Evolutionary conservation across 1,140 invertebrate genomes (phyloP), one percentile per base, ranked within the genome.

Genomic region (Drosophila sp.): DNA sequence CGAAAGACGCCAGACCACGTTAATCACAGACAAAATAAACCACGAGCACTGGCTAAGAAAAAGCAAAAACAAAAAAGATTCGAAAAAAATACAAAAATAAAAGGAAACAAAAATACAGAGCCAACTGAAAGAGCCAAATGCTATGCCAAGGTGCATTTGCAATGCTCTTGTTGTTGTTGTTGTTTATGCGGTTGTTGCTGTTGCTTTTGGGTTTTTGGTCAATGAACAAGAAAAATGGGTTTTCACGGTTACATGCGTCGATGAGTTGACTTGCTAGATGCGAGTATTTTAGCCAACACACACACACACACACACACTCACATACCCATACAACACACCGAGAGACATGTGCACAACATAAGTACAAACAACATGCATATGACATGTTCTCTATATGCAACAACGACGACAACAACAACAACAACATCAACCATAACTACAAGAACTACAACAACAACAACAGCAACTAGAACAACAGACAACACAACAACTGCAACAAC

Each of bases 191-290:
- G 25, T 18, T 62, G 21, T 27, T 51, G 38, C 32, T 67, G 62
- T 53, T 72, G 57, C 40, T 76, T 50, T 64, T 50, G 66, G 46
- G 54, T 69, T 67, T 78, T 84, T 86, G 83, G 82, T 87, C 82
- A 87, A 89, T 87, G 82, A 87, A 87, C 82, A 87, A 87, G 82
- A 87, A 87, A 87, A 87, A 87, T 87, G 72, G 83, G 72, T 79
- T 87, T 87, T 87, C 82, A 87, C 82, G 82, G 82, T 87, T 87
- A 89, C 82, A 89, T 87, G 82, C 82, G 83, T 86, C 82, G 46
- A 50, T 27, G 46, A 48, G 25, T 54, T 57, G 16, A 40, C 56
- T 46, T 18, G 63, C 27, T 18, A 29, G 50, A 57, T 27, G 25
- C 36, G 36, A 40, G 36, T 40, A 59, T 25, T 34, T 13, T 14